These are phyloP conservation scores for Helogale parvula DNA, from an alignment of 2,113 vertebrate species.

Conservation along the genomic window DNA sequence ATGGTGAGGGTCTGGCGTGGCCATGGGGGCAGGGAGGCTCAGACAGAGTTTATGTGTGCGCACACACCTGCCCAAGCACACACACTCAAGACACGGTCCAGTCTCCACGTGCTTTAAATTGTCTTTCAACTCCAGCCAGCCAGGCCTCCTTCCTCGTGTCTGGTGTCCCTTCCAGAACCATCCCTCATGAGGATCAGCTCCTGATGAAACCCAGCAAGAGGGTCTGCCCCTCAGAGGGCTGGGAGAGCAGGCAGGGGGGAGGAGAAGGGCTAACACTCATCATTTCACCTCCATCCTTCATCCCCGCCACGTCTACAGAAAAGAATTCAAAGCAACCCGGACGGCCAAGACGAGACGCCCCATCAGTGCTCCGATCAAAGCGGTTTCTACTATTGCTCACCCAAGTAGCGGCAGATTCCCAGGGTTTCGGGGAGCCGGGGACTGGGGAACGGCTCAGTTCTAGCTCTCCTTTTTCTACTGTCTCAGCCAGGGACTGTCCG, in stretches of 20 bases:
- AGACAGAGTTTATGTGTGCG: too few species aligned
- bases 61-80: rapidly evolving
- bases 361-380: not conserved
- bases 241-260: rapidly evolving
- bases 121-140: not conserved
- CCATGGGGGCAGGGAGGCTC: not conserved
- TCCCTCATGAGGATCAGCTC: not conserved
- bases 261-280: rapidly evolving
- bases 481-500: not conserved
- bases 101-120: rapidly evolving
- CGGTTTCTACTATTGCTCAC: not conserved
- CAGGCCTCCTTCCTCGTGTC: not conserved
- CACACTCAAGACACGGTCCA: rapidly evolving
- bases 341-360: not conserved
- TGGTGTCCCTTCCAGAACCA: rapidly evolving
- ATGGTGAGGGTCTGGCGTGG: not conserved
- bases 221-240: rapidly evolving
- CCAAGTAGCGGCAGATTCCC: not conserved
- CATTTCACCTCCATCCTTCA: rapidly evolving
- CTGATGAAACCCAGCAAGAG: not conserved
- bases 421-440: not conserved
- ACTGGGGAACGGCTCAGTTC: not conserved
- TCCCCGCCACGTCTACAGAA: not conserved
- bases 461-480: not conserved
- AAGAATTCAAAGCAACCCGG: not conserved